Conservation (phyloP, 30 jellyfish, hydroid and myxozoan species). For the Catostylus mosaicus region DNA sequence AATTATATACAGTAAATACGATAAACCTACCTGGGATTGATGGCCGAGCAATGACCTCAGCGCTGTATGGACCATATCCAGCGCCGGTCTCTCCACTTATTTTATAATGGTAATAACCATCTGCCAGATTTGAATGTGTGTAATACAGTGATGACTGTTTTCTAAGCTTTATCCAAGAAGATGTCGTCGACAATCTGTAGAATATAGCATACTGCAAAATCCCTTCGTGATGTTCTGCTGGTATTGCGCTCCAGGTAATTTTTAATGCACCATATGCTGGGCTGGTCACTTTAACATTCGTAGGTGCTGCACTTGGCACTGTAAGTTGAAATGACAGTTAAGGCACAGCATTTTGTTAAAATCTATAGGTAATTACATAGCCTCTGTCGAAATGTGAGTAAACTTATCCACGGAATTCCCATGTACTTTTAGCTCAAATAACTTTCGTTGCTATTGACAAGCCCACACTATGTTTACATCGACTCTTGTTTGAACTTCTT, state of each 20-base stretch:
- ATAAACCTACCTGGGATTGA: neutral
- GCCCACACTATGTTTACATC: no score
- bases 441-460: no score
- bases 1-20: no score
- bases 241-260: neutral
- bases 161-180: neutral
- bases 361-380: no score
- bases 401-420: no score
- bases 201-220: neutral
- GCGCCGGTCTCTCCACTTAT: constrained; percentile 6
- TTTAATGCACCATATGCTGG: neutral
- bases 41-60: neutral
- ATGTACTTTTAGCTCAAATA: no score
- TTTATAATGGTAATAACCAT: neutral
- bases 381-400: no score
- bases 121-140: neutral
- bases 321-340: no score
- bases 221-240: neutral
- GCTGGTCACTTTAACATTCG: neutral
- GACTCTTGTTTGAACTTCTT: no score
- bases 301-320: constrained; percentile 6
- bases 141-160: neutral
- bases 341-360: no score
- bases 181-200: neutral
- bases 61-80: neutral